Evolutionary conservation across 30 jellyfish, hydroid and myxozoan genomes (phyloP), one percentile per base, ranked within the genome.

Genomic region (Aurelia aurita complex sp. Pacific): DNA sequence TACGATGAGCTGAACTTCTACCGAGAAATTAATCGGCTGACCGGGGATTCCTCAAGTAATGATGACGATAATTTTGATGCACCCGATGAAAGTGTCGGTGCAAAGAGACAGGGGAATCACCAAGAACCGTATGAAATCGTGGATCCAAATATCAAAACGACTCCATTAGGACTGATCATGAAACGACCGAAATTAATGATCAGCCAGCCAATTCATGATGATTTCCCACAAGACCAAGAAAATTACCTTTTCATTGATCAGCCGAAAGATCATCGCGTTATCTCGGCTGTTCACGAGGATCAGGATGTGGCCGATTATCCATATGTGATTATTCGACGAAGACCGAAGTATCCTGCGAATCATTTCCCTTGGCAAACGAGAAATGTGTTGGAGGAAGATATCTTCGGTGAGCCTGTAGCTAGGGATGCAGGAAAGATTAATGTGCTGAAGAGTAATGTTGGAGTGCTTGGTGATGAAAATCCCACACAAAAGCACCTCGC

Each of bases 161-260:
- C 67, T 15, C 80, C 83, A 50, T 72, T 83, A 1, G 64, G 81
- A 18, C 4, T 61, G 81, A 15, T 66, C 42, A 36, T 63, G 18
- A 68, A 64, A 78, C 63, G 83, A 35, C 96, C 74, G 34, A 80
- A 74, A 73, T 63, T 67, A 40, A 64, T 55, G 33, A 64, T 86
- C 18, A 61, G 83, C 64, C 52, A 73, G 40, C 88, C 98, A 8
- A 82, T 87, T 46, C 98, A 92, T 65, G 97, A 92, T 17, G 98
- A 87, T 50, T 62, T 81, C 14, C 40, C 89, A 10, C 94, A 82
- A 8, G 96, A 92, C 61, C 79, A 86, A 73, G 98, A 92, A 32
- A 74, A 81, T 57, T 88, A 79, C 36, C 85, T 73, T 17, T 68
- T 89, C 36, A 52, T 79, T 42, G 89, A 89, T 29, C 60, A 83